These are phyloP conservation scores for Pyrochroa serraticornis DNA, from an alignment of 2,888 invertebrate species.

Conservation along the genomic window DNA sequence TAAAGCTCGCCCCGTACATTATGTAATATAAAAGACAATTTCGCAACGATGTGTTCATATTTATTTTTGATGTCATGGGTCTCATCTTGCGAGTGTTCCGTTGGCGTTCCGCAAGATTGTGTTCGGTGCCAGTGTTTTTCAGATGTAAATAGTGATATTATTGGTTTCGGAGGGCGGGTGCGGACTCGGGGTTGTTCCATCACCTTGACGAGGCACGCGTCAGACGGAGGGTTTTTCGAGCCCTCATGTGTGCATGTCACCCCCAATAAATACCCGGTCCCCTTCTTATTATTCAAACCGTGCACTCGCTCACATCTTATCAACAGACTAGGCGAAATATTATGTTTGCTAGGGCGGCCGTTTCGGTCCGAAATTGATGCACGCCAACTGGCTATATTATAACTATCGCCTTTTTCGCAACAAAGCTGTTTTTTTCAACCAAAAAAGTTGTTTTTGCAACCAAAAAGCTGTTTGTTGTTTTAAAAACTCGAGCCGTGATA, in stretches of 20 bases:
- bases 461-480: constrained; percentile 17
- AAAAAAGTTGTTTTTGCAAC: too few species aligned
- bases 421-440: too few species aligned
- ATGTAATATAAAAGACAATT: constrained; percentile 5
- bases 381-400: constrained; percentile 6
- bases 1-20: background rate
- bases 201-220: constrained; percentile 31
- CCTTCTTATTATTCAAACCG: constrained; percentile 31
- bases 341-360: constrained; percentile 19
- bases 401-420: background rate
- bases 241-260: constrained; percentile 30
- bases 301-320: constrained; percentile 30
- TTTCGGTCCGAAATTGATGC: constrained; percentile 22
- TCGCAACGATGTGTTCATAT: constrained; percentile 5
- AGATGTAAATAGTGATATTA: constrained; percentile 29
- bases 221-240: constrained; percentile 13
- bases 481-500: constrained; percentile 17
- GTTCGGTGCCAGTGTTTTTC: background rate
- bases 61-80: constrained; percentile 1
- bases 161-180: constrained; percentile 23
- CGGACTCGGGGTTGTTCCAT: constrained; percentile 15
- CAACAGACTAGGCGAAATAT: constrained; percentile 26
- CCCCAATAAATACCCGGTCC: constrained; percentile 27
- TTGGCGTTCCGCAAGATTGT: too few species aligned
- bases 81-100: too few species aligned